Evolutionary conservation across 64 coral and sea anemone species (phyloP).

Genomic region (Montipora foliosa): DNA sequence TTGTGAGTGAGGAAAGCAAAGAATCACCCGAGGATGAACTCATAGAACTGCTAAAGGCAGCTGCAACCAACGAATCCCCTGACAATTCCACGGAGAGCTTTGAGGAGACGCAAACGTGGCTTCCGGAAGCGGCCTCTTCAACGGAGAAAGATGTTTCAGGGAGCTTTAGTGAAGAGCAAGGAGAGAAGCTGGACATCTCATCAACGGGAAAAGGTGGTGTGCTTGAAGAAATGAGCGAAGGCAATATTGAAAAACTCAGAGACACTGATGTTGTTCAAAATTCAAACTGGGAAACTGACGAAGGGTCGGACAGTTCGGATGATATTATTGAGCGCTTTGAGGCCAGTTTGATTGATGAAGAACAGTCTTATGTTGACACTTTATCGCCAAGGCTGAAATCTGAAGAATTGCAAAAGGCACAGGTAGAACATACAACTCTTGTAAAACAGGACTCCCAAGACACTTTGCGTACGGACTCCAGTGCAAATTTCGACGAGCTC

Average conservation of each 20-base stretch:
- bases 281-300: neutral
- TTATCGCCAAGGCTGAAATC: neutral
- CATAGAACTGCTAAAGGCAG: constrained; percentile 72
- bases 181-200: neutral
- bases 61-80: constrained; percentile 10
- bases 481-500: constrained; percentile 12
- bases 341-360: neutral
- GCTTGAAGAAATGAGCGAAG: neutral
- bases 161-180: neutral
- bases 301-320: constrained; percentile 11
- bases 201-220: neutral
- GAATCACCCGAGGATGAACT: constrained; percentile 75
- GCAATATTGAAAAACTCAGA: neutral
- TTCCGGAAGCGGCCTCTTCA: neutral
- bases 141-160: neutral
- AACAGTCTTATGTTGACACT: neutral
- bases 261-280: neutral
- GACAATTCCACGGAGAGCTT: constrained; percentile 34
- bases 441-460: neutral
- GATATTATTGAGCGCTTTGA: constrained; percentile 48
- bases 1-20: constrained; percentile 74
- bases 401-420: neutral
- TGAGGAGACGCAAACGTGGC: neutral
- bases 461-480: neutral
- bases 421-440: neutral